Percentiles rank a stretch among this genome's conserved stretches.
phyloP scores from a whole-genome alignment of 2,113 vertebrate genomes.

The Hyaena hyaena region DNA sequence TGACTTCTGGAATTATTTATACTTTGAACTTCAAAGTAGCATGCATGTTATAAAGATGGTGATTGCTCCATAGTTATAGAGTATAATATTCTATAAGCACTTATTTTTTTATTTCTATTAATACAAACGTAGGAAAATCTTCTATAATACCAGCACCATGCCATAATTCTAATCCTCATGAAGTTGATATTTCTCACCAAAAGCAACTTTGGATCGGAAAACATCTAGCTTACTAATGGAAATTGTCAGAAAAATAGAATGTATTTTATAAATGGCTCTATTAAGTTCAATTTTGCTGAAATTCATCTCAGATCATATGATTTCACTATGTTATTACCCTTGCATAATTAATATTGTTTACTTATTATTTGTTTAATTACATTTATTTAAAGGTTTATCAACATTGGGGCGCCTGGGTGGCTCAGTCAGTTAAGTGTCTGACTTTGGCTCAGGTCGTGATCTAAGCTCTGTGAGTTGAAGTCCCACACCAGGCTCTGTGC shows the following conservation, averaged over 20 bases:
- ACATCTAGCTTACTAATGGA: neutral
- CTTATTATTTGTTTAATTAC: neutral
- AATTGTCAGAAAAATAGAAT: neutral
- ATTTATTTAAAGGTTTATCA: neutral
- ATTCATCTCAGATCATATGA: neutral
- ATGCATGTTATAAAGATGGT: neutral
- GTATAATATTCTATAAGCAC: neutral
- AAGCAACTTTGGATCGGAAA: neutral
- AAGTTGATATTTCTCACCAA: neutral
- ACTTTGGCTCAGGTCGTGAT: no score
- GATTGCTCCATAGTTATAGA: neutral
- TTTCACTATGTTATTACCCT: neutral
- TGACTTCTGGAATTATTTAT: slow-evolving; percentile 16
- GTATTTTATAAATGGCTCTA: neutral
- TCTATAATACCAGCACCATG: neutral
- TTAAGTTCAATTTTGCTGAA: neutral
- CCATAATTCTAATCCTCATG: neutral
- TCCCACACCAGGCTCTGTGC: no score
- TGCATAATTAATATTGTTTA: neutral
- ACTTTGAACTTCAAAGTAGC: neutral
- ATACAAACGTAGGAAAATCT: neutral
- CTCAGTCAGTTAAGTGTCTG: no score
- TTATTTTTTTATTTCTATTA: neutral
- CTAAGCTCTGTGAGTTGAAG: no score
- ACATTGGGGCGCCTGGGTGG: neutral